Conservation (phyloP, 2,797 vertebrate species). For the Anas georgica region DNA sequence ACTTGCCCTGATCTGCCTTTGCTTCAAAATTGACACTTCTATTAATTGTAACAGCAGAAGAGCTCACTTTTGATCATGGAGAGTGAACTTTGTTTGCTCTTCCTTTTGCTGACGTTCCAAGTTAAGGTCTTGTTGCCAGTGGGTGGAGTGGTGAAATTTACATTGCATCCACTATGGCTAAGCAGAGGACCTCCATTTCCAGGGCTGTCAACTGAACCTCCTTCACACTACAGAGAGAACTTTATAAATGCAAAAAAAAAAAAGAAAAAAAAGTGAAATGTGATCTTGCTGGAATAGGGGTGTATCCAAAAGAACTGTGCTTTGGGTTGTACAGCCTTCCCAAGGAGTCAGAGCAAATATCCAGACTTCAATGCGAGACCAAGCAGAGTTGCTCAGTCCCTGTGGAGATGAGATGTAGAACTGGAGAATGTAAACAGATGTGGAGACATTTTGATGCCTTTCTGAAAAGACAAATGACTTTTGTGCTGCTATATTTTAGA, state of each 20-base stretch:
- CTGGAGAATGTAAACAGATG: constrained; percentile 61
- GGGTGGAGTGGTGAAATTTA: constrained; percentile 19
- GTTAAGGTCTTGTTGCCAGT: neutral
- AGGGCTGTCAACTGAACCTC: constrained; percentile 34
- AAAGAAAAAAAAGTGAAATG: neutral
- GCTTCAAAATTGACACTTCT: neutral
- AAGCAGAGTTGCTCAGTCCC: constrained; percentile 28
- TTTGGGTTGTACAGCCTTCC: constrained; percentile 34
- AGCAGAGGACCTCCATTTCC: constrained; percentile 13
- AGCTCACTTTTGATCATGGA: neutral
- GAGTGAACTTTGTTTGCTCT: constrained; percentile 25
- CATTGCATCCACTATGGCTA: neutral
- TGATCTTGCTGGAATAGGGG: constrained; percentile 20
- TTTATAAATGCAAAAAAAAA: neutral
- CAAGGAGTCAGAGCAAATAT: constrained; percentile 63
- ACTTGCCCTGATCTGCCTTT: neutral
- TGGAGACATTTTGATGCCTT: constrained; percentile 41
- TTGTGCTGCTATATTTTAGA: constrained; percentile 9
- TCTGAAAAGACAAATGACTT: constrained; percentile 19
- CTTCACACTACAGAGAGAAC: constrained; percentile 9
- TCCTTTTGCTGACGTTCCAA: constrained; percentile 15
- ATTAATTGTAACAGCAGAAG: neutral
- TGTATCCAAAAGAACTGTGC: neutral
- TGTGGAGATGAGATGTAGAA: constrained; percentile 34
- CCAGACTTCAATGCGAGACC: constrained; percentile 15